phyloP scores from a whole-genome alignment of 1,140 invertebrate genomes.

The Drosophila sucinea region DNA sequence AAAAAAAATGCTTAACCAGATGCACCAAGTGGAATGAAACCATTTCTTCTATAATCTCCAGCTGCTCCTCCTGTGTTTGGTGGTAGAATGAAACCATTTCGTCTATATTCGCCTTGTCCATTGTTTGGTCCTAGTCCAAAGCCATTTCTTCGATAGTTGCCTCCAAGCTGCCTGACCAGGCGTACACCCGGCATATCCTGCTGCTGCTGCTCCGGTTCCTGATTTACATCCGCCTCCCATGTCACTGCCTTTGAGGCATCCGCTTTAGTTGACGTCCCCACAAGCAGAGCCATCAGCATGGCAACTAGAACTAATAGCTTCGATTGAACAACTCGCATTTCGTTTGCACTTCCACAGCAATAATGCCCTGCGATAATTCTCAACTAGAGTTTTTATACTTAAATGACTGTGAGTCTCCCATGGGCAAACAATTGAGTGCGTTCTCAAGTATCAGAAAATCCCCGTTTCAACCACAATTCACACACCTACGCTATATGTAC shows the following conservation, averaged over 20 bases:
- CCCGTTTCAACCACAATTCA: no score
- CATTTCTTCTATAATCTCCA: background rate
- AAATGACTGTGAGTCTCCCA: background rate
- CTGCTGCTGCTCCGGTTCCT: background rate
- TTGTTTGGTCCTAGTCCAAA: background rate
- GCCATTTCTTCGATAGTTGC: background rate
- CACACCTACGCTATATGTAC: no score
- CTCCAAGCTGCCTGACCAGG: background rate
- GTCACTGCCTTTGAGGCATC: background rate
- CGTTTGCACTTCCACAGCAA: no score
- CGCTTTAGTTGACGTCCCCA: background rate
- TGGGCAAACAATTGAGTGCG: no score
- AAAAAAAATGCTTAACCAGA: background rate
- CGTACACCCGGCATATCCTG: background rate
- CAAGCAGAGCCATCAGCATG: background rate
- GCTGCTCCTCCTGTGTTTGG: background rate
- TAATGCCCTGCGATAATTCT: background rate
- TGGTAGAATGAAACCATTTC: background rate
- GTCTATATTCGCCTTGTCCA: background rate
- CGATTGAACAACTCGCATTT: background rate
- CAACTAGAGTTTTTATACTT: background rate
- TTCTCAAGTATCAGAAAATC: no score
- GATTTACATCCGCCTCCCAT: background rate
- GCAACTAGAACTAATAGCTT: background rate
- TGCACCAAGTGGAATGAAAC: background rate